Conservation (phyloP, 2,113 vertebrate genomes). For the Xenopus laevis region DNA sequence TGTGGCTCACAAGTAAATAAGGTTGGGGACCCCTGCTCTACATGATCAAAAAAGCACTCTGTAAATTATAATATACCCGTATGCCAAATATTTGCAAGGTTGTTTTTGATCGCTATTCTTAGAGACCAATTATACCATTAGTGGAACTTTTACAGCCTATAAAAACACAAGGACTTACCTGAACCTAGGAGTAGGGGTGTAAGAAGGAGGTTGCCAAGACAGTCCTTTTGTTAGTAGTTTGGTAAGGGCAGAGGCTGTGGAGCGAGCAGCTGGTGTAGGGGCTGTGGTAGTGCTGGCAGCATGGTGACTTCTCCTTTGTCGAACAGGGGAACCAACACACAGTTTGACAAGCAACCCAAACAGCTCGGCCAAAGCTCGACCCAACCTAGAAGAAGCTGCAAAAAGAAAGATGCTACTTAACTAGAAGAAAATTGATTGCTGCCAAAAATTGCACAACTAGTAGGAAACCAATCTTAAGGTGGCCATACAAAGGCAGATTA, state of each 20-base stretch:
- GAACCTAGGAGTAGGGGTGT: conserved; percentile 90
- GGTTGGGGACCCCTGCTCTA: too few species aligned
- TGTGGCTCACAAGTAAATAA: too few species aligned
- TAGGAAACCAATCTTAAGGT: too few species aligned
- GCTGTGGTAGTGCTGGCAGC: conserved; percentile 86
- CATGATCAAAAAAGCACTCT: too few species aligned
- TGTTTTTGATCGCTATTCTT: too few species aligned
- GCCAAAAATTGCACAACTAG: too few species aligned
- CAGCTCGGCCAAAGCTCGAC: conserved; percentile 84
- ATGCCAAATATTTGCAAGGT: too few species aligned
- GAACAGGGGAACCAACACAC: conserved; percentile 88
- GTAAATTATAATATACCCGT: too few species aligned
- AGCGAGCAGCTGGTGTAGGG: conserved; percentile 84
- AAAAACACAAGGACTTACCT: conserved; percentile 61
- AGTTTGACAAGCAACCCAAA: conserved; percentile 89
- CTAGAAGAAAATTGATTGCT: too few species aligned
- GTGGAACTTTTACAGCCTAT: too few species aligned
- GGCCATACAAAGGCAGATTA: too few species aligned
- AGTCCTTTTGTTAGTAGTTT: conserved; percentile 89
- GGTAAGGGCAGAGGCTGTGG: conserved; percentile 87
- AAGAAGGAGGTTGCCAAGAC: conserved; percentile 89
- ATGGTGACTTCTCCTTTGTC: conserved; percentile 86
- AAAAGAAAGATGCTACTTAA: background rate
- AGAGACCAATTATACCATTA: too few species aligned
- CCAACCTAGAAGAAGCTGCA: conserved; percentile 84